Conservation (phyloP, 2,888 invertebrate species). For the Monoplex corrugatus region DNA sequence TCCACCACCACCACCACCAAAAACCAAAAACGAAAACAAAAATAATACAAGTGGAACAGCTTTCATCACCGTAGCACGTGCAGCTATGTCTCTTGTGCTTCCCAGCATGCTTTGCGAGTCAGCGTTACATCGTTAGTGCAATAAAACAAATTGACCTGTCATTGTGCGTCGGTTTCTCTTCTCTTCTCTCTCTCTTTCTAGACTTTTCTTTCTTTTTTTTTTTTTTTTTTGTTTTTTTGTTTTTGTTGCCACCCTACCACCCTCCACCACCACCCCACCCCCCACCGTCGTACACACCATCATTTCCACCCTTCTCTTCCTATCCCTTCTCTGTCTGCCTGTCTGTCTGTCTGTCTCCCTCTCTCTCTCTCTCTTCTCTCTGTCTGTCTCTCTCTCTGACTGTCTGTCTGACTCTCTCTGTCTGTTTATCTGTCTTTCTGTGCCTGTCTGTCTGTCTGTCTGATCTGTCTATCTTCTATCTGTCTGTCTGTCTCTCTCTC, state of each 20-base stretch:
- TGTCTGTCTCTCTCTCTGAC: background rate
- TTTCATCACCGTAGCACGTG: conserved; percentile 39
- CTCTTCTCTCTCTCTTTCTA: background rate
- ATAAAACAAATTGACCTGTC: conserved; percentile 47
- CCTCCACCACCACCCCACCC: background rate
- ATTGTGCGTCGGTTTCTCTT: background rate
- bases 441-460: background rate
- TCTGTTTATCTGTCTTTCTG: background rate
- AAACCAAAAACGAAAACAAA: too few species aligned
- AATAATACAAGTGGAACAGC: too few species aligned
- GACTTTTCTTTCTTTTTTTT: too few species aligned
- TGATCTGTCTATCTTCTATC: background rate
- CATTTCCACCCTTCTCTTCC: background rate
- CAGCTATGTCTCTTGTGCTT: background rate
- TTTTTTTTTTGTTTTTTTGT: too few species aligned
- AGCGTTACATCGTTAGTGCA: conserved; percentile 34
- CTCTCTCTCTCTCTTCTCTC: background rate
- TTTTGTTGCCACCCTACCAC: background rate
- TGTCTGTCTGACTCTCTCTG: background rate
- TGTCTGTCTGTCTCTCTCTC: conserved; percentile 8
- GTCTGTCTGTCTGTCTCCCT: background rate
- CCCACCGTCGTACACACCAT: background rate
- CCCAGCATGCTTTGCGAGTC: conserved; percentile 35
- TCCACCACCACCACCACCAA: too few species aligned
- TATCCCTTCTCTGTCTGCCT: too few species aligned